These are phyloP conservation scores for Metallyticus violacea DNA, from an alignment of 2,888 invertebrate genomes.

Conservation along the genomic window DNA sequence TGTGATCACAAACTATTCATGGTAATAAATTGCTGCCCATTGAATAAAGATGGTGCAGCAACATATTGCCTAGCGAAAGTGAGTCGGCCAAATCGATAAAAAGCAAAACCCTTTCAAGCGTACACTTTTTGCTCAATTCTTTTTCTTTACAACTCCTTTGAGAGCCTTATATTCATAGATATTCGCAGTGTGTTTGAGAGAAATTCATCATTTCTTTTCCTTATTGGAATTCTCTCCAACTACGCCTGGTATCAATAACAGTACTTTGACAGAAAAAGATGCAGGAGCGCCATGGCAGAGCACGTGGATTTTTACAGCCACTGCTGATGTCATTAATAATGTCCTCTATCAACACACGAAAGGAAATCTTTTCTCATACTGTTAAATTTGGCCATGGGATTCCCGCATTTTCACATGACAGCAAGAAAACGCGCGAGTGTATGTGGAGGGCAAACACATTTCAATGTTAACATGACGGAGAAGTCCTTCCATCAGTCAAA, in stretches of 20 bases:
- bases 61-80: neutral
- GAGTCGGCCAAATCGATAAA: neutral
- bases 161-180: neutral
- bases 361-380: too few relatives aligned
- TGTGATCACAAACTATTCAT: too few relatives aligned
- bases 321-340: neutral
- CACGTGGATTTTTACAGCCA: too few relatives aligned
- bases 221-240: neutral
- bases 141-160: neutral
- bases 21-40: neutral
- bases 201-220: neutral
- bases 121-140: neutral
- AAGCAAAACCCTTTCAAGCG: neutral
- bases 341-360: neutral
- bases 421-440: neutral
- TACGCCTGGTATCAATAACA: neutral
- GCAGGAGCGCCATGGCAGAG: neutral
- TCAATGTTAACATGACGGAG: neutral
- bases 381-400: too few relatives aligned
- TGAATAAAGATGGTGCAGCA: neutral
- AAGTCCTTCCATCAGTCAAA: neutral
- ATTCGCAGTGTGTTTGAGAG: neutral
- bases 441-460: neutral
- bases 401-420: too few relatives aligned
- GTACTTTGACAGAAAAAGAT: neutral